Percentiles rank a stretch among this genome's conserved stretches.
Conservation (phyloP, 2,797 vertebrate species). For the Artibeus lituratus region DNA sequence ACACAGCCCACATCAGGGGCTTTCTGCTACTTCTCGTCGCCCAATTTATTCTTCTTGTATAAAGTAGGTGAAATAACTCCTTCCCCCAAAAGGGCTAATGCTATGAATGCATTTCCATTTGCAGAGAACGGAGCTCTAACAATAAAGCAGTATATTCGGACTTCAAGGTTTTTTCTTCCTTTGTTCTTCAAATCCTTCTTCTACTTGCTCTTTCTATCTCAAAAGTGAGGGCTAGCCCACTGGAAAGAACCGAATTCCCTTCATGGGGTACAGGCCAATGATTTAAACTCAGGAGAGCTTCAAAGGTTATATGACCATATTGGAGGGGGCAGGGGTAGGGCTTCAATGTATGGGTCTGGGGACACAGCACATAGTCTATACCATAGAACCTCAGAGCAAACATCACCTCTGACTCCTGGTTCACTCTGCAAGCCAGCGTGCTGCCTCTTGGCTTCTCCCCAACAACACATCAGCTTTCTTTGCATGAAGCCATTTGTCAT, state of each 20-base stretch:
- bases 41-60: background rate
- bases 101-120: background rate
- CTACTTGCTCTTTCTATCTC: background rate
- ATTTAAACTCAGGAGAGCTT: background rate
- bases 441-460: background rate
- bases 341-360: background rate
- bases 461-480: background rate
- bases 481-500: background rate
- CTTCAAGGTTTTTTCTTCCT: background rate
- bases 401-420: background rate
- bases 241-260: background rate
- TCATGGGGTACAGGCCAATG: background rate
- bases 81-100: background rate
- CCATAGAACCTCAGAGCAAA: background rate
- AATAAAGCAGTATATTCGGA: background rate
- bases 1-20: background rate
- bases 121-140: background rate
- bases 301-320: background rate
- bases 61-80: background rate
- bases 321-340: background rate
- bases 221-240: background rate
- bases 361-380: background rate
- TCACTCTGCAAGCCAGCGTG: background rate
- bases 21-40: background rate
- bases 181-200: slow-evolving; percentile 13